Evolutionary conservation across 2,113 vertebrate species (phyloP).

Genomic region (Hemibagrus wyckioides): DNA sequence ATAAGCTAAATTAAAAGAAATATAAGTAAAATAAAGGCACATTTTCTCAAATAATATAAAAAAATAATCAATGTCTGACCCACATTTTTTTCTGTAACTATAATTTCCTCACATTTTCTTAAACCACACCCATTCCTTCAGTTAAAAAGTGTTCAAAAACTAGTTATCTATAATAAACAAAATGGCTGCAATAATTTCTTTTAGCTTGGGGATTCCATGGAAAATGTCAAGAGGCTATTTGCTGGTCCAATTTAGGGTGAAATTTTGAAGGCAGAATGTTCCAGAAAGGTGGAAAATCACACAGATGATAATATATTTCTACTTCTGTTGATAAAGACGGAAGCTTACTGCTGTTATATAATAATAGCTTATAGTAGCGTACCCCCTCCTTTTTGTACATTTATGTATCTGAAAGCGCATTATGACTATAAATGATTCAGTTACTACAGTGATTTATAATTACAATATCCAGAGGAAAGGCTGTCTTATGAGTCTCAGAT

Average conservation of each 20-base stretch:
- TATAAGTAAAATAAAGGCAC: too few relatives aligned
- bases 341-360: not conserved
- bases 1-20: not conserved
- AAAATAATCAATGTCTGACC: not conserved
- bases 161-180: not conserved
- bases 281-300: not conserved
- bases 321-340: not conserved
- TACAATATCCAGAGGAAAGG: not conserved
- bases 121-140: not conserved
- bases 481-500: not conserved
- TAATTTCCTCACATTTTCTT: not conserved
- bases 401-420: not conserved
- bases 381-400: not conserved
- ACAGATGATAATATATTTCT: not conserved
- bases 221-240: not conserved
- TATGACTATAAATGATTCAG: not conserved
- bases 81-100: not conserved
- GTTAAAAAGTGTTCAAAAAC: not conserved
- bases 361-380: not conserved
- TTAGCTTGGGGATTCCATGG: not conserved
- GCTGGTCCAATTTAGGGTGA: not conserved
- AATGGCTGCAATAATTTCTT: not conserved
- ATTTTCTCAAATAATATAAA: not conserved
- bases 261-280: not conserved
- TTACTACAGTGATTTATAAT: not conserved